Evolutionary conservation across 1,140 invertebrate species (phyloP).

Genomic region (Drosophila kurseongensis): DNA sequence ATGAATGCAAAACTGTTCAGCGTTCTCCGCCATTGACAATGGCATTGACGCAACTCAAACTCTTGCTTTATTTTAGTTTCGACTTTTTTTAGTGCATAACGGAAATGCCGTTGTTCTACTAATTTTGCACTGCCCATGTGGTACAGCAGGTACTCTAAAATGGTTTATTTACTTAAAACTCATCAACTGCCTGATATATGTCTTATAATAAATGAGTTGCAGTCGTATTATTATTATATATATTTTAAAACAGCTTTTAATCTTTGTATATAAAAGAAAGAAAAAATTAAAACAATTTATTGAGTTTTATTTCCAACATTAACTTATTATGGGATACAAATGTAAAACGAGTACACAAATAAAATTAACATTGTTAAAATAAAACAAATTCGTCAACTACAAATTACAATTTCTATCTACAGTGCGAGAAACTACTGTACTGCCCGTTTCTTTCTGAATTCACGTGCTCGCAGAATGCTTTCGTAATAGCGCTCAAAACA

Average conservation of each 20-base stretch:
- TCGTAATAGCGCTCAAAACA: constrained; percentile 12
- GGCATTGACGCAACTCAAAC: constrained; percentile 42
- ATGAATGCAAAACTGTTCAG: constrained; percentile 62
- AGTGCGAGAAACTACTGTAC: constrained; percentile 1
- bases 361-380: too few relatives aligned
- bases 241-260: too few relatives aligned
- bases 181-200: not conserved
- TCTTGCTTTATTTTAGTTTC: constrained; percentile 1
- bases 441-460: not conserved
- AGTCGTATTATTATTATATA: too few relatives aligned
- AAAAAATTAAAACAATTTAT: too few relatives aligned
- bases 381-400: too few relatives aligned
- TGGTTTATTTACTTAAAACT: too few relatives aligned
- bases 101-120: constrained; percentile 13
- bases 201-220: too few relatives aligned
- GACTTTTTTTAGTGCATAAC: constrained; percentile 24
- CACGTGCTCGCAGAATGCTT: constrained; percentile 36
- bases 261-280: too few relatives aligned
- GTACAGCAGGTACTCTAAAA: not conserved
- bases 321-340: too few relatives aligned
- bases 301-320: too few relatives aligned
- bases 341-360: too few relatives aligned
- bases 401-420: too few relatives aligned
- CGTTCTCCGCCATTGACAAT: constrained; percentile 38
- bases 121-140: not conserved